Percentiles rank a stretch among this genome's conserved stretches.
Evolutionary conservation across 1,140 invertebrate genomes (phyloP).

Genomic region (Dreissena rostriformis): DNA sequence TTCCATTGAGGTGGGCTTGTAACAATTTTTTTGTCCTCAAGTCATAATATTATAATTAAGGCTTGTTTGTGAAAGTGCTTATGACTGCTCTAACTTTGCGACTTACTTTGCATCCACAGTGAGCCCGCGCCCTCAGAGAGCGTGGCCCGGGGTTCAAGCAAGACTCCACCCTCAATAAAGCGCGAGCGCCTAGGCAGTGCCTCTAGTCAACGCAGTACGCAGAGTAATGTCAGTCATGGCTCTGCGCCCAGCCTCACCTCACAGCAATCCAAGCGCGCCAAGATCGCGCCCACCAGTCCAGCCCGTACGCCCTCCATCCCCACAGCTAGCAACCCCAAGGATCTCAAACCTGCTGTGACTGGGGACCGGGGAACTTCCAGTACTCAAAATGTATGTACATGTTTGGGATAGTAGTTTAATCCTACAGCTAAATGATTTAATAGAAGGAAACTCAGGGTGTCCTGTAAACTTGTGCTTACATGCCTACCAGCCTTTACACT

Average conservation of each 20-base stretch:
- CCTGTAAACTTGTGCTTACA: no score
- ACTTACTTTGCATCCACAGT: not conserved
- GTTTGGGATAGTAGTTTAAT: no score
- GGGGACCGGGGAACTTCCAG: no score
- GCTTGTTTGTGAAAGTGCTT: no score
- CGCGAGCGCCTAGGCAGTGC: conserved; percentile 43
- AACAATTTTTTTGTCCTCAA: no score
- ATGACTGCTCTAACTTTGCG: no score
- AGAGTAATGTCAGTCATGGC: conserved; percentile 35
- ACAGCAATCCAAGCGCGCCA: not conserved
- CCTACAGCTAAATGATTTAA: no score
- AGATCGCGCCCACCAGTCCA: not conserved
- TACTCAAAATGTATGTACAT: no score
- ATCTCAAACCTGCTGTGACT: not conserved
- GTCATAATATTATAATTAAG: no score
- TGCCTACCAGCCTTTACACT: no score
- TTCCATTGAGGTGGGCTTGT: no score
- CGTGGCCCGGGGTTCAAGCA: not conserved
- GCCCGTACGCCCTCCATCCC: not conserved
- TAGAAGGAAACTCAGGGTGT: no score
- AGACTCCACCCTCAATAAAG: not conserved
- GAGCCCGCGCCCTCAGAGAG: not conserved
- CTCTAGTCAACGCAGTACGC: conserved; percentile 56
- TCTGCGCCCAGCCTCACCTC: conserved; percentile 20
- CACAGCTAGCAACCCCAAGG: not conserved